Conservation (phyloP, 2,113 vertebrate genomes). For the Grammomys surdaster region DNA sequence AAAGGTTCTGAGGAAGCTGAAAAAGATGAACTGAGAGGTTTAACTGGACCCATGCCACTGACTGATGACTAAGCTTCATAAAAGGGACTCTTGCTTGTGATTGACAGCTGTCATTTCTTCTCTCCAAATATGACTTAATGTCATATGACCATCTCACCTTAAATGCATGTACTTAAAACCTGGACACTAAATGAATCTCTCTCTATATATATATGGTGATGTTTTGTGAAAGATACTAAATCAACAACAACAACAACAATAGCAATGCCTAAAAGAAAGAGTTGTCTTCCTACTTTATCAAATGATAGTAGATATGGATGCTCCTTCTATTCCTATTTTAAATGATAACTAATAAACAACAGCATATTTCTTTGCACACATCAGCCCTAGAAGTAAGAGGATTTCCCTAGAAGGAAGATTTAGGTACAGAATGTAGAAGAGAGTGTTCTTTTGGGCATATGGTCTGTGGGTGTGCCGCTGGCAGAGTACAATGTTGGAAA, state of each 20-base stretch:
- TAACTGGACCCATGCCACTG: rapidly evolving
- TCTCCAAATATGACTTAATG: neutral
- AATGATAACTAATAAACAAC: neutral
- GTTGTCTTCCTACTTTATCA: neutral
- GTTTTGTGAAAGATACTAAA: neutral
- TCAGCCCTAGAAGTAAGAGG: neutral
- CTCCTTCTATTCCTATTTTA: neutral
- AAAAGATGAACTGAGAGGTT: no score
- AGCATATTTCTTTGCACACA: neutral
- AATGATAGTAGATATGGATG: neutral
- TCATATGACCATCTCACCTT: neutral
- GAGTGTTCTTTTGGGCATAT: constrained; percentile 57
- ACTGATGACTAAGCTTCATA: neutral
- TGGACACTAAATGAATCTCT: neutral
- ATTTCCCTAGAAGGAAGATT: neutral
- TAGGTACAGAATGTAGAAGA: neutral
- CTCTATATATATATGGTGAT: neutral
- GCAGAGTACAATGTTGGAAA: neutral
- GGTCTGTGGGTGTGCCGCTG: constrained; percentile 52
- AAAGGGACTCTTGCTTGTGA: neutral
- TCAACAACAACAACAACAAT: no score
- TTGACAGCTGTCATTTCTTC: neutral
- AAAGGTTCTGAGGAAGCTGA: no score
- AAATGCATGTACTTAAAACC: neutral
- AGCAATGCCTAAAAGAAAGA: neutral